Evolutionary conservation across 2,113 vertebrate genomes (phyloP).

Genomic region (Potamarius usumacintae): DNA sequence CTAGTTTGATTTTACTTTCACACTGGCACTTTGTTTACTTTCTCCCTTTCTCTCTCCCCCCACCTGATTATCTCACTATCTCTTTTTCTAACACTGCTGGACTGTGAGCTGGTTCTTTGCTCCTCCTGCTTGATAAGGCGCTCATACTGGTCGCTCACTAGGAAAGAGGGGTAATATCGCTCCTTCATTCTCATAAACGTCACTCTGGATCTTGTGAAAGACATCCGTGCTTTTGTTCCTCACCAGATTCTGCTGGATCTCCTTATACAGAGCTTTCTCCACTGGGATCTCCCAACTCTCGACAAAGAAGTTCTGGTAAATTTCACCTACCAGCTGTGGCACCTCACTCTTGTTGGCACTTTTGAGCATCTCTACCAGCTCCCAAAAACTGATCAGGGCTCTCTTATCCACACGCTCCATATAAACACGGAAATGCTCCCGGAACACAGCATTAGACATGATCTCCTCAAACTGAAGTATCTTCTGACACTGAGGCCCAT

Average conservation of each 20-base stretch:
- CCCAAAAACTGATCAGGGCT: conserved; percentile 89
- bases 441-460: conserved; percentile 80
- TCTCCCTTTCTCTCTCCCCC: conserved; percentile 68
- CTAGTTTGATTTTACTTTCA: too few species aligned
- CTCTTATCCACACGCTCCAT: conserved; percentile 93
- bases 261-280: conserved; percentile 93
- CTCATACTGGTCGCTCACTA: conserved; percentile 93
- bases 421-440: conserved; percentile 88
- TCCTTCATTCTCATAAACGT: conserved; percentile 91
- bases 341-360: conserved; percentile 95
- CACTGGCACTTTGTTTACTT: too few species aligned
- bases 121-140: conserved; percentile 83
- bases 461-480: conserved; percentile 98
- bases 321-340: conserved; percentile 93
- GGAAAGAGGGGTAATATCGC: conserved; percentile 93
- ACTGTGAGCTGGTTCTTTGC: conserved; percentile 73
- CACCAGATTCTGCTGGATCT: conserved; percentile 96
- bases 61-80: too few species aligned
- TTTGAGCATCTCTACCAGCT: conserved; percentile 91
- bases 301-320: conserved; percentile 98
- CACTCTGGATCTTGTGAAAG: conserved; percentile 87
- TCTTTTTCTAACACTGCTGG: conserved; percentile 82
- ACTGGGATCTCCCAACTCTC: conserved; percentile 93
- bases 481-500: conserved; percentile 88
- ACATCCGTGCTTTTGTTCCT: conserved; percentile 95